Base-by-base conservation (phyloP, 1,140 invertebrate genomes). In the Uloborus diversus region DNA sequence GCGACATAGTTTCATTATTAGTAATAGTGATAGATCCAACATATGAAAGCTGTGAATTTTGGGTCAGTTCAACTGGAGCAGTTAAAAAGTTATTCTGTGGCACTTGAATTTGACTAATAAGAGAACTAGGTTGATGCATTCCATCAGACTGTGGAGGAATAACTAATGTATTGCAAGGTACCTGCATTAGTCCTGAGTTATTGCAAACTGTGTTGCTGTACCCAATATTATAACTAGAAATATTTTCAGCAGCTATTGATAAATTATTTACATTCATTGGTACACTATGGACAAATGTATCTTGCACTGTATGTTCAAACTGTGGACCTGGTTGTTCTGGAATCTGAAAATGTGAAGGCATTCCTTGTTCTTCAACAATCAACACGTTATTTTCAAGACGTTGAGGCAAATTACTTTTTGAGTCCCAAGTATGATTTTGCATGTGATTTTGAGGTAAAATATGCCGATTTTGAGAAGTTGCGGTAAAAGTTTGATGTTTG, bases 11-110 rank as follows among this genome's bases (percentile, higher is more conserved):
- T 56, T 76, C 68, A 59, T 76, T 69, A 27, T 83, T 82, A 30
- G 80, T 69, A 30, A 82, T 78, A 30, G 61, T 82, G n/a, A 75
- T 78, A 20, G 81, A 81, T 30, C 81, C 81, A 42, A 81, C 49
- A 23, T 81, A 81, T 30, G 81, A 78, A n/a, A 81, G 28, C n/a
- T 81, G 69, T 20, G 79, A 49, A 49, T 42, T 75, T 14, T 51
- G 61, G 27, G 51, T 70, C 27, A 80, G 13, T 37, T 80, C 76
- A 49, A 79, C 47, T 3, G 76, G 4, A 17, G 37, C 9, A 17
- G 51, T 27, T n/a, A 61, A 11, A 57, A 66, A 78, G 33, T n/a
- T 56, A 37, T 49, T 53, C 23, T 56, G 32, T 2, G 65, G 64
- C 9, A 66, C 23, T 27, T 61, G n/a, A 3, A 78, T 78, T 20